A percentile compares a stretch with the other conserved stretches of the same genome.
phyloP scores from a whole-genome alignment of 2,797 vertebrate species.

The Mallotus villosus region DNA sequence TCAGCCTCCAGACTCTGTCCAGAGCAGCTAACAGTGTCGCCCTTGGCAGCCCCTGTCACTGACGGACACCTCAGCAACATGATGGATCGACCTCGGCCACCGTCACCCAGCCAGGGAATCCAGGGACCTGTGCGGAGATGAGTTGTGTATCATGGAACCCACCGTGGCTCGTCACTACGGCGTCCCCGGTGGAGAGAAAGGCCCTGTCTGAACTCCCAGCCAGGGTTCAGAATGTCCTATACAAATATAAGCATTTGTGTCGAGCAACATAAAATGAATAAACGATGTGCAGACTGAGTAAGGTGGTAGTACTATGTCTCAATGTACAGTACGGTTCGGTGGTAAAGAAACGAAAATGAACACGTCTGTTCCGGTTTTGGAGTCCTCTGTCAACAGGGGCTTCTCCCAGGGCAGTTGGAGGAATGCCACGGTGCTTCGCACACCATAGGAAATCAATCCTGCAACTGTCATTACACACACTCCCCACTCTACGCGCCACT shows the following conservation, averaged over 20 bases:
- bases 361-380: not conserved
- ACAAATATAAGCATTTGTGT: no score
- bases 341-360: no score
- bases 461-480: not conserved
- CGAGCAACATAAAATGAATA: not conserved
- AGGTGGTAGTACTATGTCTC: not conserved
- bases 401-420: not conserved
- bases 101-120: constrained; percentile 41
- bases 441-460: not conserved
- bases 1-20: not conserved
- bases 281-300: constrained; percentile 15
- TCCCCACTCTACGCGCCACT: not conserved
- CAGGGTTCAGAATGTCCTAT: no score
- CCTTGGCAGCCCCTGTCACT: not conserved
- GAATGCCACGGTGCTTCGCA: not conserved
- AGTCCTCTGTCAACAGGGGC: not conserved
- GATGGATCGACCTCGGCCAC: constrained; percentile 46
- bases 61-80: constrained; percentile 27
- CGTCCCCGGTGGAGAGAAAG: constrained; percentile 20
- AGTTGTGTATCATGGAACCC: constrained; percentile 54
- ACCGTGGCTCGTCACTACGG: constrained; percentile 58
- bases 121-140: constrained; percentile 36
- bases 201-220: constrained; percentile 7
- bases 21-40: not conserved
- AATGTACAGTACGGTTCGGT: no score